These are phyloP conservation scores for Dynastes grantii DNA, from an alignment of 2,888 invertebrate species.

Conservation along the genomic window DNA sequence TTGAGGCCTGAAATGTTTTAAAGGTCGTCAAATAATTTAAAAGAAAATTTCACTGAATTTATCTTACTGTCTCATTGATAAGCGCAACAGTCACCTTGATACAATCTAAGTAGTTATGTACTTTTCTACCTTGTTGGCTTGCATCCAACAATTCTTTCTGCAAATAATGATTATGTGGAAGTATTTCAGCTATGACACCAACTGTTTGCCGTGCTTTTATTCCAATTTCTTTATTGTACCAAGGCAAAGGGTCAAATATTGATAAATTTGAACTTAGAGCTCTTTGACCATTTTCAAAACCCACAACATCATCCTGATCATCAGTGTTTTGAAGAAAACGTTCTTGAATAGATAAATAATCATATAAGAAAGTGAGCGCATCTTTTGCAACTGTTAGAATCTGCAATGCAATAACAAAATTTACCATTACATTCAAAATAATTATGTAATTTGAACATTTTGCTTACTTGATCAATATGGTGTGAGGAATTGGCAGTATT, in stretches of 20 bases:
- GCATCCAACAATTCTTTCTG: conserved; percentile 51
- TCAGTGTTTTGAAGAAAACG: not conserved
- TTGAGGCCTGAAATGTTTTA: conserved; percentile 1
- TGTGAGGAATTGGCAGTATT: not conserved
- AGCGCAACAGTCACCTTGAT: conserved; percentile 52
- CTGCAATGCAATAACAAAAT: conserved; percentile 55
- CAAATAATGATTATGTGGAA: conserved; percentile 59
- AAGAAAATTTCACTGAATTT: not conserved
- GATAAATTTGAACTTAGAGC: not conserved
- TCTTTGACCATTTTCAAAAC: not conserved
- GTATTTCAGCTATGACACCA: conserved; percentile 59
- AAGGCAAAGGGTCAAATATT: not conserved
- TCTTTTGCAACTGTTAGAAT: conserved; percentile 59
- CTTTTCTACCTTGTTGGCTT: not conserved
- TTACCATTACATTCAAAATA: not conserved
- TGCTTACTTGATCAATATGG: not conserved
- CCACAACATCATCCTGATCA: not conserved
- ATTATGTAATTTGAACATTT: too few relatives aligned
- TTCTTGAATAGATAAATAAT: conserved; percentile 60
- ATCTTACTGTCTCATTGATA: conserved; percentile 61
- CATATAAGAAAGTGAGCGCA: conserved; percentile 59
- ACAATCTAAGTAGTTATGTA: conserved; percentile 44
- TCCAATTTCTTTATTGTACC: conserved; percentile 61
- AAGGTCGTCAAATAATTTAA: not conserved
- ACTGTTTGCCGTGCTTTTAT: conserved; percentile 61